phyloP scores from a whole-genome alignment of 1,140 invertebrate genomes.

The Thereuonema tuberculata region DNA sequence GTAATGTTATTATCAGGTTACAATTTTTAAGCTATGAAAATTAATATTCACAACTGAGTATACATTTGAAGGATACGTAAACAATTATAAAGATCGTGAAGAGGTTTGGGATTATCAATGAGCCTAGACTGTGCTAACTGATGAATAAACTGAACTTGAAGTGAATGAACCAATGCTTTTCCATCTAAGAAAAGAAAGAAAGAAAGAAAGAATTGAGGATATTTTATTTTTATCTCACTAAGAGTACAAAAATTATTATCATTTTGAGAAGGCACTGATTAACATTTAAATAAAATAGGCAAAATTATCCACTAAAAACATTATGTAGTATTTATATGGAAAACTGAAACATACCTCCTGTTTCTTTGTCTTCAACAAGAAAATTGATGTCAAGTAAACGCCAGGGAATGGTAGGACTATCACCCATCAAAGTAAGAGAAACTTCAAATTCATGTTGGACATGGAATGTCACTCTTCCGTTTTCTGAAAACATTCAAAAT shows the following conservation, averaged over 20 bases:
- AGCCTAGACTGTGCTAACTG: conserved; percentile 77
- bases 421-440: conserved; percentile 91
- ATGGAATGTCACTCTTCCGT: conserved; percentile 83
- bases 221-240: no score
- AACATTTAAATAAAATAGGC: no score
- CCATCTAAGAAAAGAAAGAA: conserved; percentile 54
- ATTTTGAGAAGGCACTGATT: no score
- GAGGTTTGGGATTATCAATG: conserved; percentile 60
- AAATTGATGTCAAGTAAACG: conserved; percentile 85
- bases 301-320: no score
- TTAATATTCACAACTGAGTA: no score
- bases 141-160: conserved; percentile 85
- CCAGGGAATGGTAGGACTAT: conserved; percentile 84
- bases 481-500: conserved; percentile 62
- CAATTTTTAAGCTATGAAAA: no score
- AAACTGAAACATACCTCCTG: conserved; percentile 50
- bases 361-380: conserved; percentile 91
- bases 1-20: no score
- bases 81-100: conserved; percentile 72
- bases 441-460: conserved; percentile 95
- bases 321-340: no score
- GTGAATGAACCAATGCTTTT: conserved; percentile 78
- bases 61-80: conserved; percentile 44
- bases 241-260: no score
- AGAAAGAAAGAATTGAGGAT: no score